phyloP scores from a whole-genome alignment of 1,140 invertebrate species.

The Chironomus tepperi region DNA sequence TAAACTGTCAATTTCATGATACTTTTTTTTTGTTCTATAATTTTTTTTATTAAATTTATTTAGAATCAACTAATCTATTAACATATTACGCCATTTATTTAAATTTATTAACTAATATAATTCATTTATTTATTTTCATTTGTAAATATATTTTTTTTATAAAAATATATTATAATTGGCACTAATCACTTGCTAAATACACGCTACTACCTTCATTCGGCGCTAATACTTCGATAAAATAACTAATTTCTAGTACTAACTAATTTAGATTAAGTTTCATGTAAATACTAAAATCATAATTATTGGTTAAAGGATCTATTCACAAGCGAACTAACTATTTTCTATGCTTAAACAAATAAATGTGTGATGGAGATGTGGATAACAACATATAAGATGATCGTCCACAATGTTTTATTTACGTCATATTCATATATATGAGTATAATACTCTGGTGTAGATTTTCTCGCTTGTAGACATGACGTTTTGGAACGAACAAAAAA shows the following conservation, averaged over 20 bases:
- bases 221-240: not conserved
- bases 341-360: too few relatives aligned
- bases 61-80: not conserved
- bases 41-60: not conserved
- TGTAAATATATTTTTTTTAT: slow-evolving; percentile 4
- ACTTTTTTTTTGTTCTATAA: too few relatives aligned
- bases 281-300: not conserved
- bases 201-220: not conserved
- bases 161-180: not conserved
- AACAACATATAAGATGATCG: too few relatives aligned
- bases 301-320: too few relatives aligned
- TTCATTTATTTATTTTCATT: not conserved
- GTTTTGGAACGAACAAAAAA: too few relatives aligned
- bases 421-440: too few relatives aligned
- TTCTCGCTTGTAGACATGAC: too few relatives aligned
- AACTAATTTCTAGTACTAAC: not conserved
- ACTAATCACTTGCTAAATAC: slow-evolving; percentile 4
- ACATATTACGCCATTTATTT: slow-evolving; percentile 19
- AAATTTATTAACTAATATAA: not conserved
- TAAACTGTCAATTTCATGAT: not conserved
- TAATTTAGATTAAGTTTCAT: not conserved
- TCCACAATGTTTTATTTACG: too few relatives aligned
- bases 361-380: too few relatives aligned
- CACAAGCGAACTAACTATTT: too few relatives aligned
- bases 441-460: too few relatives aligned